Evolutionary conservation across 2,797 vertebrate species (phyloP), one percentile per base, ranked within the genome.

Genomic region (Sylvilagus floridanus): DNA sequence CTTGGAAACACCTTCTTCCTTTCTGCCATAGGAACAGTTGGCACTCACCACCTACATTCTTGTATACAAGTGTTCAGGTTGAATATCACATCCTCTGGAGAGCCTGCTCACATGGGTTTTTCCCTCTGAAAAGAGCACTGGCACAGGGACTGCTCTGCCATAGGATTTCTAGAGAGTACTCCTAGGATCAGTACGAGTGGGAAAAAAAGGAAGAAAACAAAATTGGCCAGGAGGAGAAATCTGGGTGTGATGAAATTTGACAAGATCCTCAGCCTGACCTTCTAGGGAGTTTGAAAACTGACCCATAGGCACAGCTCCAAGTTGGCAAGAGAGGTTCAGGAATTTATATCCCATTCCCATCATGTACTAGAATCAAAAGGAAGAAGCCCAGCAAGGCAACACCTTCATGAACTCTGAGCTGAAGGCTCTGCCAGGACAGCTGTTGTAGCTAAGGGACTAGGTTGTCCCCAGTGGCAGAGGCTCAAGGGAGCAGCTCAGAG

Each of bases 171-270:
- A 62, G 57, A 13, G 21, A 10, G 4, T 47, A 28, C 14, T 42
- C 4, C 35, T 47, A 57, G 37, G 42, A 69, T 81, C 66, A 66
- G 5, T 73, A 69, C 7, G 9, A 68, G 7, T n/a, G 7, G 7
- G 22, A 16, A 21, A 28, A 84, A 95, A 92, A 35, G n/a, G 42
- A 88, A 86, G 66, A 75, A 82, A 92, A 21, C 1, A 54, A 79
- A 42, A 47, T 5, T 68, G 30, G 26, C 1, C 17, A 75, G 52
- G 62, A 77, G 28, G 11, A 37, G 19, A 68, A 69, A 10, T 72
- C 63, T 2, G 57, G 73, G 35, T 28, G 5, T 52, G 63, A 52
- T 14, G 11, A 88, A 85, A 69, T 75, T 65, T 26, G 26, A 63
- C 26, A 3, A n/a, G 57, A 68, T 26, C 8, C 52, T 72, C 57